Evolutionary conservation across 2,113 vertebrate genomes (phyloP).

Genomic region (Hippopotamus amphibius): DNA sequence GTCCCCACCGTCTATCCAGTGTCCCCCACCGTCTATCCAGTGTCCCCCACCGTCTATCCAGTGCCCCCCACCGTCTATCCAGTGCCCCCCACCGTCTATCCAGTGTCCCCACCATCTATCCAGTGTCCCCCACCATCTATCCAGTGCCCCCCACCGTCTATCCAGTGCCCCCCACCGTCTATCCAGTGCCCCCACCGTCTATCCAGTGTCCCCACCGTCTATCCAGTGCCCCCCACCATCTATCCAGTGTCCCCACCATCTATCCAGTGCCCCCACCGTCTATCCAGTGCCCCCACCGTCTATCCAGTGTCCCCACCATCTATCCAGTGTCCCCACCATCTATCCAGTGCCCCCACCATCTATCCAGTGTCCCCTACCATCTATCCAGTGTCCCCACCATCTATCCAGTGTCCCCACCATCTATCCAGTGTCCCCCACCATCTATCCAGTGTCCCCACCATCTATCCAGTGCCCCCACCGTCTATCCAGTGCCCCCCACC

Average conservation of each 20-base stretch:
- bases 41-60: not conserved
- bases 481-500: not conserved
- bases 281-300: not conserved
- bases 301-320: not conserved
- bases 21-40: not conserved
- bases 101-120: not conserved
- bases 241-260: not conserved
- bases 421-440: not conserved
- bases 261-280: not conserved
- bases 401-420: no score
- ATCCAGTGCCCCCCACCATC: not conserved
- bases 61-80: not conserved
- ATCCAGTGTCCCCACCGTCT: not conserved
- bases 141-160: not conserved
- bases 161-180: not conserved
- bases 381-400: not conserved
- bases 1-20: not conserved
- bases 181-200: not conserved
- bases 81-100: not conserved
- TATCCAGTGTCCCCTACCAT: not conserved
- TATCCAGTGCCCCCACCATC: not conserved
- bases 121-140: no score
- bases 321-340: not conserved
- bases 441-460: not conserved
- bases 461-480: not conserved